Evolutionary conservation across 2,888 invertebrate species (phyloP), one percentile per base, ranked within the genome.

Genomic region (Formica aserva): DNA sequence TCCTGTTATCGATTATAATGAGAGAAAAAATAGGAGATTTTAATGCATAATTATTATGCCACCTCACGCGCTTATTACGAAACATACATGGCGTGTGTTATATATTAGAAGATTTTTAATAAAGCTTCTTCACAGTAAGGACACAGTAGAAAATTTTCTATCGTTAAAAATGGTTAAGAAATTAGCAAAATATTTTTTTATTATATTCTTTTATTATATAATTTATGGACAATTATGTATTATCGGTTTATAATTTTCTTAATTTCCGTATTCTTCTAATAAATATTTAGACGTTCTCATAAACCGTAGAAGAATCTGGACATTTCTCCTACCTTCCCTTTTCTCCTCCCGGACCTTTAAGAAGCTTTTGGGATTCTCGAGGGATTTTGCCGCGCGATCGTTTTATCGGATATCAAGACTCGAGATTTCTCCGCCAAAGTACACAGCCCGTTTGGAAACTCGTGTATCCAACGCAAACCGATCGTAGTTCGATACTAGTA

Each of bases 1-100:
- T 86, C 74, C 86, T 75, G 87, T 90, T 82, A 86, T 86, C 86
- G 85, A 85, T 84, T 88, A 88, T 85, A 88, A 87, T 13, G 87
- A 87, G 72, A 84, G 85, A 83, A 84, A 74, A 87, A 86, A 91
- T 89, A 87, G 86, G 81, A 81, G 38, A 72, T 66, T 75, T 78
- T 84, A 74, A 86, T 45, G 60, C n/a, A 67, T 72, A 69, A 90
- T 87, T 86, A 82, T 55, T 35, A 38, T 55, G 35, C 5, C 35
- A 11, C 15, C 52, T 66, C 29, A 3, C 38, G 18, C 35, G 65
- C 1, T 22, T n/a, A 8, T 41, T 41, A 41, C n/a, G 4, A 22
- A 48, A 63, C 18, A 32, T 6, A 3, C 3, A 8, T 22, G 13
- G 26, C 22, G 22, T 8, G 29, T 15, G 3, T n/a, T 65, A 1